Conservation (phyloP, 2,113 vertebrate species). For the Seriola rivoliana region DNA sequence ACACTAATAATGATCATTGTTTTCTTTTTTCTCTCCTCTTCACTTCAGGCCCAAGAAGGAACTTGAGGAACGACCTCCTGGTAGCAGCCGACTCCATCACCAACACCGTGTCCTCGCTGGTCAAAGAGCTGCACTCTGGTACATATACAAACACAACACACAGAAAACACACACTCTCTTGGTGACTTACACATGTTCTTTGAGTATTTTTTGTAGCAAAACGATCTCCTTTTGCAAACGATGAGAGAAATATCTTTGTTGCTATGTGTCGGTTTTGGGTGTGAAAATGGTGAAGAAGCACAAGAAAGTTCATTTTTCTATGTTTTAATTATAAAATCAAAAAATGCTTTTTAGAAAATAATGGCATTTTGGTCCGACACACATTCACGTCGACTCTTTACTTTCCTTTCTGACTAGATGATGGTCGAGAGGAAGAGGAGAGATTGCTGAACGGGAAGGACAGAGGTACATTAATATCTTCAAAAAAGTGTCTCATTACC, state of each 20-base stretch:
- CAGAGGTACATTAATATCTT: constrained; percentile 83
- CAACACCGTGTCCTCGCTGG: constrained; percentile 96
- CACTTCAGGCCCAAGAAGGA: constrained; percentile 89
- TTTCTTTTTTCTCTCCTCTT: not conserved
- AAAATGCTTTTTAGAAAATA: not conserved
- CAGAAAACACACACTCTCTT: constrained; percentile 2
- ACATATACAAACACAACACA: constrained; percentile 35
- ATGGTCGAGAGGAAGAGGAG: constrained; percentile 90
- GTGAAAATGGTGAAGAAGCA: not conserved
- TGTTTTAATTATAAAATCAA: not conserved
- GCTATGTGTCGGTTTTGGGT: not conserved
- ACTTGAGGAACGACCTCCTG: constrained; percentile 94
- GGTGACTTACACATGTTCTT: not conserved
- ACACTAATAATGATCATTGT: no score
- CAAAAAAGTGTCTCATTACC: not conserved
- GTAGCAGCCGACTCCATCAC: constrained; percentile 98
- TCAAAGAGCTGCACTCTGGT: constrained; percentile 98
- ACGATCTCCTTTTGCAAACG: not conserved
- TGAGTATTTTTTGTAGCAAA: not conserved
- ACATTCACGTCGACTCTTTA: not conserved
- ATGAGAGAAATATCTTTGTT: not conserved
- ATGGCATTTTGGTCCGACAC: not conserved
- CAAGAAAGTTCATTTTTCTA: not conserved
- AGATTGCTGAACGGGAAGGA: constrained; percentile 92
- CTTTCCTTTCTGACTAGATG: constrained; percentile 79